Percentiles rank a stretch among this genome's conserved stretches.
phyloP scores from a whole-genome alignment of 37 sponge, comb jelly and placozoan genomes.

The Theonella swinhoei region DNA sequence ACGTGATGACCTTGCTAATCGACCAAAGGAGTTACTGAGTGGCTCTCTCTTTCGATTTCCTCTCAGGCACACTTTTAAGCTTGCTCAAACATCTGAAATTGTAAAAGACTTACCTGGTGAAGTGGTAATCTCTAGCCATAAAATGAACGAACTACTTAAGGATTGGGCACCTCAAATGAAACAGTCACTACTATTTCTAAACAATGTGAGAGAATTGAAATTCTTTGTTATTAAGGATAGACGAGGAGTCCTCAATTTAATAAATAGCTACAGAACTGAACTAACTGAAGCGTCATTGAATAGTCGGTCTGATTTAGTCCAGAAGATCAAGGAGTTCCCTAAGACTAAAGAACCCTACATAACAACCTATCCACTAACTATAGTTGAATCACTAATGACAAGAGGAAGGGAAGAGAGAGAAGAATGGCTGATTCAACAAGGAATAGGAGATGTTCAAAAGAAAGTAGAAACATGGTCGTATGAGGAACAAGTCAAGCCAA shows the following conservation, averaged over 20 bases:
- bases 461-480: conserved; percentile 4
- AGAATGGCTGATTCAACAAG: conserved; percentile 22
- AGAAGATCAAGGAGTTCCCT: not conserved
- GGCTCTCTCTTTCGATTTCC: conserved; percentile 78
- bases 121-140: conserved; percentile 6
- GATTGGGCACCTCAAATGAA: conserved; percentile 46
- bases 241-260: not conserved
- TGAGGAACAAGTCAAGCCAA: conserved; percentile 3
- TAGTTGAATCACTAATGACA: not conserved
- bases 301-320: not conserved
- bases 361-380: not conserved
- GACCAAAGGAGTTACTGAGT: conserved; percentile 28
- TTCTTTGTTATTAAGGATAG: conserved; percentile 29
- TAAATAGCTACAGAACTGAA: not conserved
- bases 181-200: conserved; percentile 49
- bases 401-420: not conserved
- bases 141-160: conserved; percentile 6
- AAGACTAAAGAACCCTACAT: not conserved
- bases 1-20: not conserved
- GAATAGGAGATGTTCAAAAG: not conserved
- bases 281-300: not conserved
- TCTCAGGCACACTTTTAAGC: conserved; percentile 35
- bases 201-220: conserved; percentile 35
- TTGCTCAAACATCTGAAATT: conserved; percentile 35
- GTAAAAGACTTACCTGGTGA: not conserved